Evolutionary conservation across 2,797 vertebrate genomes (phyloP), one percentile per base, ranked within the genome.

Genomic region (Hippoglossus hippoglossus): DNA sequence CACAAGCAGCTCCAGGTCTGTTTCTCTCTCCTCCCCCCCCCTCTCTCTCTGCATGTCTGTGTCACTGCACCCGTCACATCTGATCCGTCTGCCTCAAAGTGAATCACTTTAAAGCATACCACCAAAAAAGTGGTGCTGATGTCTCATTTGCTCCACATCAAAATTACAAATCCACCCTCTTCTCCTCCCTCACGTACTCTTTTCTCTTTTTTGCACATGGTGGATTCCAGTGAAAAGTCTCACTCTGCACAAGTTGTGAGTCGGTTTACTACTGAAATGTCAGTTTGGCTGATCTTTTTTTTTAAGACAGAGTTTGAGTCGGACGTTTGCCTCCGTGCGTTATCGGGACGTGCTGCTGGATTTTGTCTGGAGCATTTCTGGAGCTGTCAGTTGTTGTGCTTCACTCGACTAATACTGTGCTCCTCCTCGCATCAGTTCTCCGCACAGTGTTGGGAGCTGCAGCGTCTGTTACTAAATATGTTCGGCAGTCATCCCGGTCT

Each of bases 51-150:
- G 25, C 64, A 26, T 31, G 63, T 87, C 73, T 90, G 80, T 79
- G 71, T 90, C 90, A 87, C 79, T 87, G 85, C 87, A 87, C 86
- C 82, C 39, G 80, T 92, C 89, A 87, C 26, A 90, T 92, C n/a
- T 10, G 15, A 91, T 93, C 82, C 39, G 67, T 91, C 82, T 67
- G 51, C 71, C 54, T 87, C 72, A 78, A 76, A 83, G 79, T 93
- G 91, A 93, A 80, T 91, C 87, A 86, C 63, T 86, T 84, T 28
- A 28, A 78, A 76, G 72, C 75, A 72, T 39, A 11, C 8, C 60
- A 80, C 67, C 47, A 28, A 62, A 67, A 67, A 74, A 64, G 19
- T 56, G 12, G 53, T 59, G 66, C 58, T 44, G 66, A 77, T 79
- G 88, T 89, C 79, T 82, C 76, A 73, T 84, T 73, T 0, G 15